Percentiles rank a stretch among this genome's conserved stretches.
These are phyloP conservation scores for Tursiops truncatus DNA, from an alignment of 2,113 vertebrate species.

Conservation along the genomic window DNA sequence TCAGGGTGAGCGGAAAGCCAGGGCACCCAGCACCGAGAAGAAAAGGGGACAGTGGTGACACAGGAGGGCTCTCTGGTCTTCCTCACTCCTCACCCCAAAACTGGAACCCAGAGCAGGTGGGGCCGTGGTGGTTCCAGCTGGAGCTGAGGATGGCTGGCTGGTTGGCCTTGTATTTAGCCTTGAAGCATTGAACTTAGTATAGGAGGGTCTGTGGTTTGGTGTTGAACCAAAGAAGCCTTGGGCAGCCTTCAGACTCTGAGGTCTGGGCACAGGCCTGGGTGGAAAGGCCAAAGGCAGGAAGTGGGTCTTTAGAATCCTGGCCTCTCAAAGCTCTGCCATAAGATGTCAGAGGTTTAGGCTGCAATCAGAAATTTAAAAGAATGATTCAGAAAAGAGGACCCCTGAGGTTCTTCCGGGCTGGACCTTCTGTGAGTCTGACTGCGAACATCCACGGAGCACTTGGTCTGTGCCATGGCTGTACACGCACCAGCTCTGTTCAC, in stretches of 20 bases:
- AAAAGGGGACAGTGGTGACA: too few relatives aligned
- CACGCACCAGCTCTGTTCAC: rapidly evolving
- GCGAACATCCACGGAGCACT: neutral
- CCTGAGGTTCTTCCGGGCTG: neutral
- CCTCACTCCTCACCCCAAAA: neutral
- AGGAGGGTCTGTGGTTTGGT: neutral
- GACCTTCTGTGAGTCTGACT: rapidly evolving
- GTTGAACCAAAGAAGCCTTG: neutral
- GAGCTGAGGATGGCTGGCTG: neutral
- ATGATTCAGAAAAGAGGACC: neutral
- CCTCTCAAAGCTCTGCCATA: neutral
- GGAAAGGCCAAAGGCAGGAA: neutral
- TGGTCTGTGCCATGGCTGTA: neutral
- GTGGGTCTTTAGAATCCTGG: neutral
- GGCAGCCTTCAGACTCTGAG: neutral
- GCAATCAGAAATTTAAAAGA: neutral
- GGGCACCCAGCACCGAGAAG: neutral
- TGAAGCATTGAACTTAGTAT: neutral
- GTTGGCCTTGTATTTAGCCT: neutral
- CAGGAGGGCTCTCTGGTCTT: neutral
- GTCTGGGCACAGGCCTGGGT: neutral
- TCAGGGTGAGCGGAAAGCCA: neutral
- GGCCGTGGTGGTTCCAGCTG: neutral
- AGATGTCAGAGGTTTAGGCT: neutral
- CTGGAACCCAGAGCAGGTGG: neutral